A percentile compares a stretch with the other conserved stretches of the same genome.
Evolutionary conservation across 2,888 invertebrate species (phyloP).

Genomic region (Leistus spinibarbis): DNA sequence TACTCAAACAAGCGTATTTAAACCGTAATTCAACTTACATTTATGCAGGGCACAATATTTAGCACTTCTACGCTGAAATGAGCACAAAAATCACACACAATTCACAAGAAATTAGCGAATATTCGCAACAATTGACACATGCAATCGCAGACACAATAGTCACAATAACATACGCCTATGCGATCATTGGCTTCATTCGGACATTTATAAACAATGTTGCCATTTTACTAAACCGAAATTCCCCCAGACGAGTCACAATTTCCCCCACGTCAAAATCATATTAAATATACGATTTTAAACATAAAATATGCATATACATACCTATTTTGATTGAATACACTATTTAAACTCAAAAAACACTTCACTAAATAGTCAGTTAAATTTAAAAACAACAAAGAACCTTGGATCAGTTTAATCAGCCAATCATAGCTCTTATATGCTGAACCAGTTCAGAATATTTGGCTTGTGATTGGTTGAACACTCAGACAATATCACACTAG

Average conservation of each 20-base stretch:
- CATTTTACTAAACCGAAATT: background rate
- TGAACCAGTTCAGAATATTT: no score
- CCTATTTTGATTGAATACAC: no score
- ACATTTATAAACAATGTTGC: background rate
- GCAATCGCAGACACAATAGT: slow-evolving; percentile 12
- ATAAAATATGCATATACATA: no score
- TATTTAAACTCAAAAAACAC: background rate
- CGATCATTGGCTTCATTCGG: slow-evolving; percentile 12
- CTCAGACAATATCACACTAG: no score
- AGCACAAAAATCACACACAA: background rate
- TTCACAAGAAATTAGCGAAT: background rate
- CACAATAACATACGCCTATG: slow-evolving; percentile 38
- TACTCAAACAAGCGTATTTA: background rate
- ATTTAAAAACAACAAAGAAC: no score
- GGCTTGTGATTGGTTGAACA: no score
- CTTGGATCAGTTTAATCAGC: no score
- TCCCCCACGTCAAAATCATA: background rate
- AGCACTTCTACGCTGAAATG: background rate
- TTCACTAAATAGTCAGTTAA: no score
- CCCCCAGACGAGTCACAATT: background rate
- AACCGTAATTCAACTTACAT: slow-evolving; percentile 17
- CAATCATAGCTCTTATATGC: no score
- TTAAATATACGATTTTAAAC: no score
- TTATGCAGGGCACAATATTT: slow-evolving; percentile 7
- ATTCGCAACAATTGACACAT: slow-evolving; percentile 28